phyloP scores from a whole-genome alignment of 2,888 invertebrate genomes.

The Thereva unica region DNA sequence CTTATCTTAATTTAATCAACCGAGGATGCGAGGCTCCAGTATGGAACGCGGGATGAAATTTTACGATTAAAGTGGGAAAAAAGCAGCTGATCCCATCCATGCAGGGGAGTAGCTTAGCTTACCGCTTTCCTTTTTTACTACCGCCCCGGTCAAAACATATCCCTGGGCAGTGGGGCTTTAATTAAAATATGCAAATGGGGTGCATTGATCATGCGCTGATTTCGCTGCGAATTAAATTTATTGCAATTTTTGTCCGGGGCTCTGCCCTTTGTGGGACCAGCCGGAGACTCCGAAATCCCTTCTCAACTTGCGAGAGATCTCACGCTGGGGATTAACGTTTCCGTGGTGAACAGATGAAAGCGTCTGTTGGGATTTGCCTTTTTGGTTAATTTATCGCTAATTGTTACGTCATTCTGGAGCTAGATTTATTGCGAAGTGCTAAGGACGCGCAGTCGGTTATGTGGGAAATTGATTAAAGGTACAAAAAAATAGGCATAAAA shows the following conservation, averaged over 20 bases:
- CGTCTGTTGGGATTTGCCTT: slow-evolving; percentile 30
- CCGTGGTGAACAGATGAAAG: slow-evolving; percentile 30
- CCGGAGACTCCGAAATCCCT: slow-evolving; percentile 13
- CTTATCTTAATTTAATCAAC: slow-evolving; percentile 35
- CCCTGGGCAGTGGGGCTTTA: slow-evolving; percentile 26
- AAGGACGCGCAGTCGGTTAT: no score
- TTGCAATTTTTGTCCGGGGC: slow-evolving; percentile 22
- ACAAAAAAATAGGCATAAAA: no score
- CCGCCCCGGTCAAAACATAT: slow-evolving; percentile 16
- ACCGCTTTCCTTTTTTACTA: background rate
- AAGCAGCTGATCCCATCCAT: slow-evolving; percentile 15
- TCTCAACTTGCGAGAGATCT: slow-evolving; percentile 2
- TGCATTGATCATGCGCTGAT: slow-evolving; percentile 35
- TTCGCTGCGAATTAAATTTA: slow-evolving; percentile 34
- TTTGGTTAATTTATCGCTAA: slow-evolving; percentile 33
- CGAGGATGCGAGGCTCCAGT: slow-evolving; percentile 4
- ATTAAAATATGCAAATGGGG: slow-evolving; percentile 34
- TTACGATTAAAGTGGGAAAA: slow-evolving; percentile 13
- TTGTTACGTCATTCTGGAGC: slow-evolving; percentile 32
- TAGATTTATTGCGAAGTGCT: slow-evolving; percentile 14
- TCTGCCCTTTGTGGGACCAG: no score
- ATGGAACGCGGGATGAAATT: slow-evolving; percentile 20
- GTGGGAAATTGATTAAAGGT: slow-evolving; percentile 3
- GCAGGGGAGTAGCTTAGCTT: slow-evolving; percentile 12
- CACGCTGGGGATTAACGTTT: slow-evolving; percentile 30